Evolutionary conservation across 2,113 vertebrate species (phyloP).

Genomic region (Chloropsis cyanopogon): DNA sequence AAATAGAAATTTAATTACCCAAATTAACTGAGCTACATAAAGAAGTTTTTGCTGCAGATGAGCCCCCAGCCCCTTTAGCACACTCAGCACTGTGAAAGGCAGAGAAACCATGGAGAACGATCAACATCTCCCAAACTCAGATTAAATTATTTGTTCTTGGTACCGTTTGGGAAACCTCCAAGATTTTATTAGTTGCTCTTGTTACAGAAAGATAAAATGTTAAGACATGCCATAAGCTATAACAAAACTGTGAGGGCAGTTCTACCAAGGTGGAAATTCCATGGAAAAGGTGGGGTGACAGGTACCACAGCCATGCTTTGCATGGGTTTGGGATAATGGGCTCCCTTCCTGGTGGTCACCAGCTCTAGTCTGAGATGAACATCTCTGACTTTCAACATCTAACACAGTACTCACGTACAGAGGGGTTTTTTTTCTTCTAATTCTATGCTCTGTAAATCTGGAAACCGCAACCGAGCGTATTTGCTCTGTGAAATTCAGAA

Average conservation of each 20-base stretch:
- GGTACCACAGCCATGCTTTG: not conserved
- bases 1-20: not conserved
- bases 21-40: not conserved
- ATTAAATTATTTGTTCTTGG: conserved; percentile 1
- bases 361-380: not conserved
- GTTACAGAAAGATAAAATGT: conserved; percentile 60
- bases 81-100: fast-evolving
- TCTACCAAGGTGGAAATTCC: not conserved
- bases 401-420: fast-evolving
- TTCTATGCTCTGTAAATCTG: not conserved
- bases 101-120: not conserved
- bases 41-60: not conserved
- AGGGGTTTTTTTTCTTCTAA: not conserved
- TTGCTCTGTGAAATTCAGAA: not conserved
- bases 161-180: conserved; percentile 45
- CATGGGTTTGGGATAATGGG: not conserved
- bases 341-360: conserved; percentile 10
- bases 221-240: conserved; percentile 37
- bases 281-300: not conserved
- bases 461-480: not conserved
- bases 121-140: not conserved
- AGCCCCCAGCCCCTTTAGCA: not conserved
- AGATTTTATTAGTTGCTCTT: conserved; percentile 21
- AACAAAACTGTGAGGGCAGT: conserved; percentile 38
- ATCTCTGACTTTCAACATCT: not conserved